A percentile compares a stretch with the other conserved stretches of the same genome.
phyloP scores from a whole-genome alignment of 2,113 vertebrate genomes.

The Pagrus major region DNA sequence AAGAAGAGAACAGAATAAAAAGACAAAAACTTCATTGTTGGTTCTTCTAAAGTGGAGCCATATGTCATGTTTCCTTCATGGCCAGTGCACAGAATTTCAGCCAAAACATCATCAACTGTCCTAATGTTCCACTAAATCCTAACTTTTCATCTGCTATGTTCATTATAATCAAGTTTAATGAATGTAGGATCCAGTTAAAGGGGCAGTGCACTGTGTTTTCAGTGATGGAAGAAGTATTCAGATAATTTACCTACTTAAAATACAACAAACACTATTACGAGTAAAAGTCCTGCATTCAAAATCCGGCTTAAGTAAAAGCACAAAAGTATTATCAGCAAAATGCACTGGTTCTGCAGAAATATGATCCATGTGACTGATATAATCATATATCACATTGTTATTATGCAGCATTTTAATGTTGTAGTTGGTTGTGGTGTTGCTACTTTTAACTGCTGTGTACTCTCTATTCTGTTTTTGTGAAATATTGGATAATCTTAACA shows the following conservation, averaged over 20 bases:
- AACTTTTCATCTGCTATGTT: not conserved
- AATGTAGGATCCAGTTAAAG: not conserved
- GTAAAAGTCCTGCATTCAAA: not conserved
- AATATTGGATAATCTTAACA: too few species aligned
- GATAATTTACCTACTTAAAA: not conserved
- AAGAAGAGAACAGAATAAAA: conserved; percentile 11
- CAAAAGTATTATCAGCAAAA: not conserved
- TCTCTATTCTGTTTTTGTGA: too few species aligned
- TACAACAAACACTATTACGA: not conserved
- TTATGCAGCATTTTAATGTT: too few species aligned
- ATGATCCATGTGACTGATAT: not conserved
- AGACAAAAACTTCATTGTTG: not conserved
- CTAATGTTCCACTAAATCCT: not conserved
- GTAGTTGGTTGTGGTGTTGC: too few species aligned
- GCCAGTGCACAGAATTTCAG: not conserved
- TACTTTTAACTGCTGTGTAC: too few species aligned
- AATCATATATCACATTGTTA: too few species aligned
- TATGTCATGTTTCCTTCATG: not conserved
- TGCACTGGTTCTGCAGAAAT: not conserved
- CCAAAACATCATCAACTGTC: not conserved
- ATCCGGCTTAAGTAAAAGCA: not conserved
- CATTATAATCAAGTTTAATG: not conserved
- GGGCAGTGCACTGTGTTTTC: not conserved
- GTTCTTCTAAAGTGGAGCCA: not conserved
- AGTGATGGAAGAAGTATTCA: not conserved